Evolutionary conservation across 2,888 invertebrate genomes (phyloP).

Genomic region (Andricus quercusramuli): DNA sequence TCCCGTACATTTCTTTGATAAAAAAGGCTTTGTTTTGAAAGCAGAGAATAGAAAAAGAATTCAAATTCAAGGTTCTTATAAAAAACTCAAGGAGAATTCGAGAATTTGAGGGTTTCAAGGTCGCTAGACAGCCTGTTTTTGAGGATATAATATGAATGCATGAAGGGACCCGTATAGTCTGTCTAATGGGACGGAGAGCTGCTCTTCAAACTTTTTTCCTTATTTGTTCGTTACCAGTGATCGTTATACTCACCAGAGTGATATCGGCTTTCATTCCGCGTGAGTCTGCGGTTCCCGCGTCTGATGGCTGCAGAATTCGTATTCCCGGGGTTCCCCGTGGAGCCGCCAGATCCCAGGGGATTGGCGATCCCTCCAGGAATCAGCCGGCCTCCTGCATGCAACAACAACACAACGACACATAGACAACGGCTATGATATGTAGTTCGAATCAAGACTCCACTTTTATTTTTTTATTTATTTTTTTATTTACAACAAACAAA

Average conservation of each 20-base stretch:
- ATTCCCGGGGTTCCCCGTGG: slow-evolving; percentile 73
- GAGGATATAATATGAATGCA: no score
- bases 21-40: no score
- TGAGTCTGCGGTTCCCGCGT: slow-evolving; percentile 92
- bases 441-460: not conserved
- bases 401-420: slow-evolving; percentile 74
- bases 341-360: slow-evolving; percentile 80
- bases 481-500: not conserved
- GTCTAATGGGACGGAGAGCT: not conserved
- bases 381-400: slow-evolving; percentile 80
- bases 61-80: no score
- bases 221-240: slow-evolving; percentile 17
- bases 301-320: slow-evolving; percentile 81
- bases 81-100: no score
- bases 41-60: no score
- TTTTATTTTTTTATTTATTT: not conserved
- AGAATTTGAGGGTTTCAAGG: no score
- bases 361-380: slow-evolving; percentile 75
- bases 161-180: not conserved
- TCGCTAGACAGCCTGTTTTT: no score
- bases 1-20: no score
- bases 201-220: no score
- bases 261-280: slow-evolving; percentile 96
- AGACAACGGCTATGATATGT: slow-evolving; percentile 64
- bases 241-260: slow-evolving; percentile 91